phyloP scores from a whole-genome alignment of 2,888 invertebrate genomes.

The Pemphredon lugubris region DNA sequence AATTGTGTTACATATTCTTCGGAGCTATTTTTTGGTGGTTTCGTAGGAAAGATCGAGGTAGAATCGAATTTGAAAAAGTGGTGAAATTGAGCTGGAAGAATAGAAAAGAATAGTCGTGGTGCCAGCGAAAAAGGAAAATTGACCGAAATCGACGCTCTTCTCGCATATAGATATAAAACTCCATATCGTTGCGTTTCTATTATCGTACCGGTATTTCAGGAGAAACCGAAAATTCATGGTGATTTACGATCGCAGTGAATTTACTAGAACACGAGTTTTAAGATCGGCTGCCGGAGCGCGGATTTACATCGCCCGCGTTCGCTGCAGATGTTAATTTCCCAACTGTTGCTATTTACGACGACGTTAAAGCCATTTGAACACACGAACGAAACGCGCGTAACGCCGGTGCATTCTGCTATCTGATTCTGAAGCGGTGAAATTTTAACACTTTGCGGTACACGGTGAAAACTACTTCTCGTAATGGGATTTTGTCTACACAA shows the following conservation, averaged over 20 bases:
- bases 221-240: neutral
- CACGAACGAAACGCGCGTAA: conserved; percentile 14
- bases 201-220: conserved; percentile 1
- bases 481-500: neutral
- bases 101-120: too few species aligned
- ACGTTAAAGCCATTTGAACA: conserved; percentile 44
- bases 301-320: conserved; percentile 26
- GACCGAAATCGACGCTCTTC: too few species aligned
- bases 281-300: conserved; percentile 21
- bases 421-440: conserved; percentile 37
- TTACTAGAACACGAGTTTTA: conserved; percentile 13
- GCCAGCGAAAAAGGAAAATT: too few species aligned
- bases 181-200: too few species aligned
- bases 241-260: conserved; percentile 20
- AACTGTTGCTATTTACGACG: conserved; percentile 60
- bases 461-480: conserved; percentile 30
- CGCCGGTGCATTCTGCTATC: neutral
- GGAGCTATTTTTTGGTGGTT: too few species aligned
- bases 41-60: too few species aligned
- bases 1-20: too few species aligned
- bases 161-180: too few species aligned
- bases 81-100: too few species aligned
- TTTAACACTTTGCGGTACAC: conserved; percentile 25
- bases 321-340: conserved; percentile 56
- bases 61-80: too few species aligned